These are phyloP conservation scores for Mythimna albipuncta DNA, from an alignment of 2,888 invertebrate genomes.

Conservation along the genomic window DNA sequence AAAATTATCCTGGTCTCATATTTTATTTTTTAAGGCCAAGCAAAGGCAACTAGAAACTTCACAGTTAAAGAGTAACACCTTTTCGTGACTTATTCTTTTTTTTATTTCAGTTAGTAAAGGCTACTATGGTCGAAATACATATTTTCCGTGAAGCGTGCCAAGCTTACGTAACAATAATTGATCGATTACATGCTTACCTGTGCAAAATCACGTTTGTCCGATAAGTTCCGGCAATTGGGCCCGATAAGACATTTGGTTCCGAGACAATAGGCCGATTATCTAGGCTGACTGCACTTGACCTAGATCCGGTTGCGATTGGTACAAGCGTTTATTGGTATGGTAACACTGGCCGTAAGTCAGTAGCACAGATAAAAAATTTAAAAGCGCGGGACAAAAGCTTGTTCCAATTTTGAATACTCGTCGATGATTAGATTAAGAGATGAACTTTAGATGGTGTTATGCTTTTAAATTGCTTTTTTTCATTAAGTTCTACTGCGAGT, in stretches of 20 bases:
- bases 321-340: conserved; percentile 22
- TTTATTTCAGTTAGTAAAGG: conserved; percentile 15
- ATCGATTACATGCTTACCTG: conserved; percentile 36
- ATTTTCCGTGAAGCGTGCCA: conserved; percentile 45
- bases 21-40: neutral
- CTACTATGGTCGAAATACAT: neutral
- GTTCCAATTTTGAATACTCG: conserved; percentile 35
- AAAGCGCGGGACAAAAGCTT: conserved; percentile 38
- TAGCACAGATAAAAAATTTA: conserved; percentile 14
- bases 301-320: conserved; percentile 50
- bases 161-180: conserved; percentile 35
- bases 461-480: conserved; percentile 51
- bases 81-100: neutral
- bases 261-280: conserved; percentile 57
- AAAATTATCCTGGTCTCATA: neutral
- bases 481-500: conserved; percentile 18
- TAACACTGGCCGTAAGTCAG: conserved; percentile 31
- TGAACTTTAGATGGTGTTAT: conserved; percentile 50
- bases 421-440: conserved; percentile 28
- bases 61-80: neutral
- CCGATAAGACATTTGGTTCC: conserved; percentile 49
- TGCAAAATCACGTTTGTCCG: conserved; percentile 39
- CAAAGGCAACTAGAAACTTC: neutral
- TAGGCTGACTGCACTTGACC: conserved; percentile 66
- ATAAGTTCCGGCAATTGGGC: conserved; percentile 59